A percentile compares a stretch with the other conserved stretches of the same genome.
phyloP scores from a whole-genome alignment of 2,888 invertebrate species.

The Brachyptera putata region DNA sequence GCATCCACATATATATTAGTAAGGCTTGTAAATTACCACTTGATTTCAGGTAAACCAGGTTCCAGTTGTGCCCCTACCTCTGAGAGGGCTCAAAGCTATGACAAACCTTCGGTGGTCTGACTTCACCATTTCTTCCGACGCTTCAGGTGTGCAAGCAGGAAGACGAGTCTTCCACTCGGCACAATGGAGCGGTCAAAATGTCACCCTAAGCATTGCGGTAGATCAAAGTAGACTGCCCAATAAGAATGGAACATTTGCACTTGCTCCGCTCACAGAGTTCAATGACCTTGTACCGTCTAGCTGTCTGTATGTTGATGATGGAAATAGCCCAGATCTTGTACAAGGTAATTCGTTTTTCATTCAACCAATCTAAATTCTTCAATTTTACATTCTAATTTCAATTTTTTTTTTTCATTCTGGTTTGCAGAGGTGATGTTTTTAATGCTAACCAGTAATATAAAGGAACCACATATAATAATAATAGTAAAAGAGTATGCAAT shows the following conservation, averaged over 20 bases:
- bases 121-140: conserved; percentile 57
- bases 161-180: conserved; percentile 72
- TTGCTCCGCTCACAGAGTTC: conserved; percentile 70
- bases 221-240: conserved; percentile 44
- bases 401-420: conserved; percentile 3
- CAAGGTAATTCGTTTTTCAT: conserved; percentile 31
- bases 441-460: too few species aligned
- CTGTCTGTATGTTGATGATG: conserved; percentile 46
- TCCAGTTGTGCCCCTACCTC: conserved; percentile 60
- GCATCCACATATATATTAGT: too few species aligned
- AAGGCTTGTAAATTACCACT: background rate
- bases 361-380: background rate
- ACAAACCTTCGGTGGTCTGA: conserved; percentile 70
- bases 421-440: too few species aligned
- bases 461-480: too few species aligned
- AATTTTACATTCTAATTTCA: too few species aligned
- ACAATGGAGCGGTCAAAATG: conserved; percentile 59
- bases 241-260: conserved; percentile 49
- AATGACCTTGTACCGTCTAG: conserved; percentile 70
- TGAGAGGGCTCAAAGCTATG: conserved; percentile 67
- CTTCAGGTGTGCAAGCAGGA: conserved; percentile 56
- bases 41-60: conserved; percentile 61
- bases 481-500: too few species aligned
- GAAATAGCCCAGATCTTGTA: conserved; percentile 28
- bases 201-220: conserved; percentile 63